Evolutionary conservation across 2,797 vertebrate species (phyloP).

Genomic region (Syndactyla subalaris): DNA sequence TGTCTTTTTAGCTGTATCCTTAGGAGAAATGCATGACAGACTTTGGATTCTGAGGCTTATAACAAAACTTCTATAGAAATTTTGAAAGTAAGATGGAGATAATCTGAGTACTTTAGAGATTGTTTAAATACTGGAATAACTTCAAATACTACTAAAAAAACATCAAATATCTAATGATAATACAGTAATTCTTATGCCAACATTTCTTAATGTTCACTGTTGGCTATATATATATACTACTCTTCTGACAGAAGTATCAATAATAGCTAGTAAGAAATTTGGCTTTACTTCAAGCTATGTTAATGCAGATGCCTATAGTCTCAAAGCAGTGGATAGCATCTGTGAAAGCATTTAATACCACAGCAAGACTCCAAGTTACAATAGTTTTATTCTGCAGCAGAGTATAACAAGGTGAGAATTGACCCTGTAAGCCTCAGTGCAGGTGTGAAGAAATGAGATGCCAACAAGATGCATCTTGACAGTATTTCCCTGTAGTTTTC

Average conservation of each 20-base stretch:
- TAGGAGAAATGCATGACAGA: neutral
- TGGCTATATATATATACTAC: neutral
- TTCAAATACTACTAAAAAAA: neutral
- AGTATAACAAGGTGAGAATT: conserved; percentile 71
- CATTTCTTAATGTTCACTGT: conserved; percentile 11
- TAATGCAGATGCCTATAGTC: conserved; percentile 71
- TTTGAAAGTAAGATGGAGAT: neutral
- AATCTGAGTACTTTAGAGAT: neutral
- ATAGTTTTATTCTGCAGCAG: conserved; percentile 68
- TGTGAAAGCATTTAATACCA: conserved; percentile 74
- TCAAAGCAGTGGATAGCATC: conserved; percentile 59
- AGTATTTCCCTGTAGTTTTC: conserved; percentile 35
- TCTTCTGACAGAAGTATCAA: conserved; percentile 21
- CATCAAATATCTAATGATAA: neutral
- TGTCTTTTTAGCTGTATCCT: neutral
- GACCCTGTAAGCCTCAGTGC: conserved; percentile 57
- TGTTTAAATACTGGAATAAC: neutral
- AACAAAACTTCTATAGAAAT: neutral
- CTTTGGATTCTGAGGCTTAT: neutral
- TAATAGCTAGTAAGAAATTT: conserved; percentile 28
- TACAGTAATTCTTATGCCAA: neutral
- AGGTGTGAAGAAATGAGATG: conserved; percentile 68
- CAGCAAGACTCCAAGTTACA: conserved; percentile 68
- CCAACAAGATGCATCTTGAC: conserved; percentile 62
- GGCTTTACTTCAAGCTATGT: conserved; percentile 55